Base-by-base conservation (phyloP, 92 coral and sea anemone genomes). In the Porites cylindrica region DNA sequence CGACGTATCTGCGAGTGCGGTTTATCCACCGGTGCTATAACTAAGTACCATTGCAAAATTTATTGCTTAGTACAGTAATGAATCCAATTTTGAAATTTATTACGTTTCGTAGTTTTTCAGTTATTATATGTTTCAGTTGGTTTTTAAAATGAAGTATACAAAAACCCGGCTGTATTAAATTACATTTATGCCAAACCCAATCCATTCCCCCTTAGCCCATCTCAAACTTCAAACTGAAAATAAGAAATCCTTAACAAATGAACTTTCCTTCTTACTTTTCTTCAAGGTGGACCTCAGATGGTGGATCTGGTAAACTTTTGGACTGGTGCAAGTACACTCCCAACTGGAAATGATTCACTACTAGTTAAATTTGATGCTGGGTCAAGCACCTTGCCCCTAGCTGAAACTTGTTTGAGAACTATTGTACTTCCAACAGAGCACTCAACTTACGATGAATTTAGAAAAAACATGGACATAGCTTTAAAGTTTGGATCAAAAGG, bases 401-500 rank as follows among this genome's bases (percentile, higher is more conserved):
- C 94, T 21, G 94, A 91, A 76, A 88, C 94, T 11, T 91, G 94
- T 69, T 88, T 88, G 61, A 80, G 53, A 69, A 66, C 85, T 32
- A 87, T 82, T 29, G 80, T 84, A 8, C 91, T 91, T 13, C 94
- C 94, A 19, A 88, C 85, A 59, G 67, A 72, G 62, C 82, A 91
- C 67, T 51, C 47, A 23, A 66, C 9, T 18, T 91, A 91, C 51
- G 77, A 72, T 5, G 74, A 78, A 5, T 91, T 88, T 73, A 84
- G 66, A 53, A 80, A 76, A 70, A 84, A 88, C 75, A 91, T 91
- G 92, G 94, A 91, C 80, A 84, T 88, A 23, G 92, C 94, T 65
- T 65, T 91, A 21, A 79, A 67, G 51, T 88, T 72, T 80, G 94
- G 94, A 19, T 88, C 91, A 10, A 59, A 51, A 81, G 94, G 90